A percentile compares a stretch with the other conserved stretches of the same genome.
Conservation (phyloP, 2,888 invertebrate genomes). For the Argynnis bischoffii region DNA sequence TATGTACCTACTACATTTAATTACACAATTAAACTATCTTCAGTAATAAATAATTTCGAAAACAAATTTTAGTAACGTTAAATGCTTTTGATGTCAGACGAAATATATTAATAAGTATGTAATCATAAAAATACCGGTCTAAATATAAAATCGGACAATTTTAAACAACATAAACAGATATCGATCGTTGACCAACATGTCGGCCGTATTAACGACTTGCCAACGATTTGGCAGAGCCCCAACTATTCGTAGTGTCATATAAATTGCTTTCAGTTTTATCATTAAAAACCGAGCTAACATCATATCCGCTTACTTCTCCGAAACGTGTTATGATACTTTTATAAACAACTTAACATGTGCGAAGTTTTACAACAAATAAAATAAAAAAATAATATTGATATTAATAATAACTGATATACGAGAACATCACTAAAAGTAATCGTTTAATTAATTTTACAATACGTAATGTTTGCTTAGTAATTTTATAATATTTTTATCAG, state of each 20-base stretch:
- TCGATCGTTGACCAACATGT: slow-evolving; percentile 72
- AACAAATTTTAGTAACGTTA: too few relatives aligned
- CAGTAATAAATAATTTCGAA: too few relatives aligned
- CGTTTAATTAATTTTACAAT: neutral
- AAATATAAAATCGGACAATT: slow-evolving; percentile 43
- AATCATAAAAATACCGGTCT: slow-evolving; percentile 23
- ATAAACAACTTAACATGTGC: slow-evolving; percentile 14
- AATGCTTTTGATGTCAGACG: neutral
- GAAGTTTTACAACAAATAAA: neutral
- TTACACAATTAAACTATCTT: too few relatives aligned
- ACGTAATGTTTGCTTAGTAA: neutral
- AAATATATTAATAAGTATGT: neutral
- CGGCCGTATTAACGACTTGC: slow-evolving; percentile 66
- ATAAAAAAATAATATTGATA: neutral
- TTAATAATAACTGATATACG: neutral
- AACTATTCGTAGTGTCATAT: slow-evolving; percentile 70
- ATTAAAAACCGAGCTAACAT: slow-evolving; percentile 29
- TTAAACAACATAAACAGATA: slow-evolving; percentile 62
- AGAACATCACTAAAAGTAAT: neutral
- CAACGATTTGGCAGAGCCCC: slow-evolving; percentile 69
- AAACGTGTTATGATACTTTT: slow-evolving; percentile 13
- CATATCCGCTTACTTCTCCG: slow-evolving; percentile 34
- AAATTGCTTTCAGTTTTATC: slow-evolving; percentile 57
- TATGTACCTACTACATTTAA: too few relatives aligned
- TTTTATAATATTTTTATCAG: slow-evolving; percentile 3